These are phyloP conservation scores for Phrynocephalus guinanensis DNA, from an alignment of 2,797 vertebrate genomes.

Conservation along the genomic window DNA sequence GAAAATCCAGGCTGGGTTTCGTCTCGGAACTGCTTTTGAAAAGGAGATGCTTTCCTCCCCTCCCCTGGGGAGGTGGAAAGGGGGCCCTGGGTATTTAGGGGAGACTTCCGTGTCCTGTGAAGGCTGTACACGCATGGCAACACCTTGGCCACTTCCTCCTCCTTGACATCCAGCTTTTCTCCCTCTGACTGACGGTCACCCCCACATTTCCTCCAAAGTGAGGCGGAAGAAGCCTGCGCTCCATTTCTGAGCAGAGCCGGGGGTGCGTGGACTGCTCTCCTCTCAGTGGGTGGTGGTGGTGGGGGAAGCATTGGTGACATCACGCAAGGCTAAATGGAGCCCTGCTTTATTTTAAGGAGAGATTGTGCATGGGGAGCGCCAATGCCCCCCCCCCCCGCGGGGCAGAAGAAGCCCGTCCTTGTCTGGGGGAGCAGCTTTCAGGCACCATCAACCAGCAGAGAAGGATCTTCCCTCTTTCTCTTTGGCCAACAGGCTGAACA, in stretches of 20 bases:
- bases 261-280: constrained; percentile 54
- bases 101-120: background rate
- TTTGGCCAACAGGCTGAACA: too few species aligned
- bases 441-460: background rate
- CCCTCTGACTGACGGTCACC: background rate
- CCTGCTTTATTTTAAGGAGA: background rate
- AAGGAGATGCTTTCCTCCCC: background rate
- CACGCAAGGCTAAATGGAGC: constrained; percentile 70
- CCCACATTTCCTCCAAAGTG: constrained; percentile 68
- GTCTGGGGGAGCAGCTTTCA: background rate
- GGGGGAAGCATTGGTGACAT: constrained; percentile 70
- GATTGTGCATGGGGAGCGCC: background rate
- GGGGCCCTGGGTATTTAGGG: background rate
- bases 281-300: constrained; percentile 33
- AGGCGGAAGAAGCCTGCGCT: constrained; percentile 60
- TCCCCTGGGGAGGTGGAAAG: too few species aligned
- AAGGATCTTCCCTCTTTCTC: background rate
- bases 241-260: constrained; percentile 61
- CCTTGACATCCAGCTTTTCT: background rate
- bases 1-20: background rate
- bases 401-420: background rate
- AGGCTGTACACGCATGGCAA: too few species aligned
- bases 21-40: background rate
- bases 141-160: background rate
- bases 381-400: background rate